Conservation (phyloP, 1,140 invertebrate genomes). For the Battus philenor region DNA sequence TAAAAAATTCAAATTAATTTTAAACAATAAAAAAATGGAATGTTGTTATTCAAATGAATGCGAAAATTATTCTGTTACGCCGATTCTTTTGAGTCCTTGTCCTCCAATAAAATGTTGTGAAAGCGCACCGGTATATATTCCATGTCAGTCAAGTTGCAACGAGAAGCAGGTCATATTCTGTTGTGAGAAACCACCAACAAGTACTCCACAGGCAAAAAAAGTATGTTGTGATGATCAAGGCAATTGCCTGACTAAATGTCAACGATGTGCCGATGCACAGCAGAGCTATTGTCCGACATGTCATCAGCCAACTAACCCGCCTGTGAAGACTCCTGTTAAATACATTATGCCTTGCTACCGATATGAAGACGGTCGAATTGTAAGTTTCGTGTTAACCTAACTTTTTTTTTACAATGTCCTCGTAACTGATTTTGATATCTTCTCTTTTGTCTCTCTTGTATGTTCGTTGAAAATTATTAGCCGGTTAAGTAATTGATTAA, state of each 20-base stretch:
- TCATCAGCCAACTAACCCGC: constrained; percentile 33
- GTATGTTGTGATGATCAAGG: constrained; percentile 17
- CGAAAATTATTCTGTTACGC: constrained; percentile 44
- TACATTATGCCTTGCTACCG: constrained; percentile 65
- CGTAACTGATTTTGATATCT: too few species aligned
- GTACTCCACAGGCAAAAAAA: constrained; percentile 1
- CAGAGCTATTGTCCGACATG: constrained; percentile 28
- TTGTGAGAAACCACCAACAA: constrained; percentile 32
- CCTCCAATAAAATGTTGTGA: constrained; percentile 32
- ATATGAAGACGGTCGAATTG: constrained; percentile 66
- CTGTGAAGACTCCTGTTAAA: constrained; percentile 59
- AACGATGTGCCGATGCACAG: constrained; percentile 13
- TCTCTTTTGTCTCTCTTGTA: too few species aligned
- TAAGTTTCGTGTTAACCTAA: constrained; percentile 42
- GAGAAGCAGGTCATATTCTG: constrained; percentile 36
- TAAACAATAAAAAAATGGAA: constrained; percentile 55
- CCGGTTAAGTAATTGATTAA: too few species aligned
- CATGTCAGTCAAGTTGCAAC: constrained; percentile 44
- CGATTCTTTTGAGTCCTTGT: constrained; percentile 36
- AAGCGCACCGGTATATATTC: constrained; percentile 32
- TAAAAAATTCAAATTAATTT: constrained; percentile 24
- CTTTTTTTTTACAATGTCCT: too few species aligned
- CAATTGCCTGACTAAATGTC: constrained; percentile 4
- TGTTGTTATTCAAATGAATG: constrained; percentile 43
- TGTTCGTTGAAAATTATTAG: too few species aligned